phyloP scores from a whole-genome alignment of 2,888 invertebrate species.

The Dynastes tityus region DNA sequence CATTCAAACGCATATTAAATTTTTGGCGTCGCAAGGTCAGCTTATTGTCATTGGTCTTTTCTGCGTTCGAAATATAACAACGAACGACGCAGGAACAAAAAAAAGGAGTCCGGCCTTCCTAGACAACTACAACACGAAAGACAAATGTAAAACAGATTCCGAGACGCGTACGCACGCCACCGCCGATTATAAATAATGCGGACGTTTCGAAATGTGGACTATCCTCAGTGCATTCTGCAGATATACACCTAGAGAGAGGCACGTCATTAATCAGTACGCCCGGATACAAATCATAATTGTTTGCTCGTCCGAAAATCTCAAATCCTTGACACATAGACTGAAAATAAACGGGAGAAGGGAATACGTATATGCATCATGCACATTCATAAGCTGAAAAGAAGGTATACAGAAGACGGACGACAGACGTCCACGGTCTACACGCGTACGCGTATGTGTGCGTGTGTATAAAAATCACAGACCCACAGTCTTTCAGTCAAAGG shows the following conservation, averaged over 20 bases:
- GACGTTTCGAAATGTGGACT: background rate
- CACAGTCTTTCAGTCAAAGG: slow-evolving; percentile 51
- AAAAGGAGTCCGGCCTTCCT: background rate
- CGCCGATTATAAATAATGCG: slow-evolving; percentile 21
- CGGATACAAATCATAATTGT: slow-evolving; percentile 42
- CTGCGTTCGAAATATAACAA: background rate
- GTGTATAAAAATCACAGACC: slow-evolving; percentile 48
- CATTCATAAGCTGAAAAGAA: slow-evolving; percentile 25
- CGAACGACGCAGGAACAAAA: background rate
- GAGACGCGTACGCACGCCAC: slow-evolving; percentile 8
- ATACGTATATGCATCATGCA: background rate
- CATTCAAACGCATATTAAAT: background rate
- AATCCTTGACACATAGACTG: slow-evolving; percentile 49
- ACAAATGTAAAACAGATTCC: slow-evolving; percentile 17
- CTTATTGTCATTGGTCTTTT: slow-evolving; percentile 16
- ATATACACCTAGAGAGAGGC: no score
- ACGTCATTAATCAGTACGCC: slow-evolving; percentile 11
- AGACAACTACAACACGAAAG: slow-evolving; percentile 9
- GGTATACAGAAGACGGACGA: slow-evolving; percentile 29
- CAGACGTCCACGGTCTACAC: slow-evolving; percentile 37
- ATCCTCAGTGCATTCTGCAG: background rate
- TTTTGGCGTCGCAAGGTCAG: slow-evolving; percentile 11
- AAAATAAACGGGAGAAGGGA: slow-evolving; percentile 52
- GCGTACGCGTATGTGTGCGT: background rate
- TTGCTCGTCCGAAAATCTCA: slow-evolving; percentile 37